phyloP scores from a whole-genome alignment of 2,113 vertebrate genomes.

The Ardeotis arabs region DNA sequence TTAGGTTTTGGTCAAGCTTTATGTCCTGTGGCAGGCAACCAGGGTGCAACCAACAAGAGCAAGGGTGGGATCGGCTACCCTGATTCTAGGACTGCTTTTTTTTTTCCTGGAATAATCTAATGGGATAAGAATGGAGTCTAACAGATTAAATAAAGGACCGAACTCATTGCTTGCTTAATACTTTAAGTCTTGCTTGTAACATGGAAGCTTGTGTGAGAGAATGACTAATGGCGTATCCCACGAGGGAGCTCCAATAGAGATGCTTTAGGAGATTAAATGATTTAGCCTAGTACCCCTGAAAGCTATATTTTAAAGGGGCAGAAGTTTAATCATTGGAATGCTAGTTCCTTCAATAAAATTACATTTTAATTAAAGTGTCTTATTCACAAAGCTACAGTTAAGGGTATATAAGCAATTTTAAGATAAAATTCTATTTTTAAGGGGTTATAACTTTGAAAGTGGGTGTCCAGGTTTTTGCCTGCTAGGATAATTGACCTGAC shows the following conservation, averaged over 20 bases:
- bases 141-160: constrained; percentile 57
- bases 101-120: constrained; percentile 24
- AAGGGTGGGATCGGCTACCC: neutral
- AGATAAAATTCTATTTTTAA: constrained; percentile 28
- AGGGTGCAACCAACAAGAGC: fast-evolving
- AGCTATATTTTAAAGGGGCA: constrained; percentile 57
- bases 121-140: constrained; percentile 55
- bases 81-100: neutral
- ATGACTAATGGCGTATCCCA: constrained; percentile 50
- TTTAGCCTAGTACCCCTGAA: constrained; percentile 53
- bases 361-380: constrained; percentile 60
- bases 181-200: constrained; percentile 59
- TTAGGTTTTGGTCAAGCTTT: neutral
- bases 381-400: constrained; percentile 51
- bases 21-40: neutral
- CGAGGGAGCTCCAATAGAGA: constrained; percentile 33
- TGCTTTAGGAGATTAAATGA: constrained; percentile 59
- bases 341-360: constrained; percentile 49
- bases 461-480: constrained; percentile 1
- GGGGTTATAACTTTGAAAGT: constrained; percentile 25
- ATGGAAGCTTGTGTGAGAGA: constrained; percentile 43
- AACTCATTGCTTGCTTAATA: constrained; percentile 32
- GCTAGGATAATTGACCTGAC: constrained; percentile 8
- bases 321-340: constrained; percentile 58
- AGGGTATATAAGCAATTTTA: constrained; percentile 27